Evolutionary conservation across 2,797 vertebrate species (phyloP).

Genomic region (Alosa sapidissima): DNA sequence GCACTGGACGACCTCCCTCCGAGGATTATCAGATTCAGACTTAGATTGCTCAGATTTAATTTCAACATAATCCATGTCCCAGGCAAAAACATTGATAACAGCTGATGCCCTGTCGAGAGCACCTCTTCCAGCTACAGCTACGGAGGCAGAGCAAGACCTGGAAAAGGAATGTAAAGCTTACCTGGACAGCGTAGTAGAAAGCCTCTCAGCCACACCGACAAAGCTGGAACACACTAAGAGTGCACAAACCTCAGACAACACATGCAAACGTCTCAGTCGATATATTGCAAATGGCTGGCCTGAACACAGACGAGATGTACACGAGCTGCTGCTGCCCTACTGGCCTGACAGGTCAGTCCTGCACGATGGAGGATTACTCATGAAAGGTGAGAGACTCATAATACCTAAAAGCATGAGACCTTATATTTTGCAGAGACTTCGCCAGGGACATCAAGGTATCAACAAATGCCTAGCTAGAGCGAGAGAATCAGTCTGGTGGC

Average conservation of each 20-base stretch:
- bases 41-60: slow-evolving; percentile 24
- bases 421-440: no score
- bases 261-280: background rate
- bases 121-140: background rate
- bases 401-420: no score
- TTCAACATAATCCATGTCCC: slow-evolving; percentile 21
- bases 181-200: slow-evolving; percentile 8
- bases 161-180: background rate
- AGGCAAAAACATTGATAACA: slow-evolving; percentile 27
- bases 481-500: no score
- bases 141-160: no score
- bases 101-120: slow-evolving; percentile 22
- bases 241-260: background rate
- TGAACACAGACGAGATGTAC: no score
- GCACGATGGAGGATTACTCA: no score
- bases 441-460: no score
- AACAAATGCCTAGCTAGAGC: no score
- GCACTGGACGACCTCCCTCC: slow-evolving; percentile 31
- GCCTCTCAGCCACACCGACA: background rate
- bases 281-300: no score
- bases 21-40: slow-evolving; percentile 22
- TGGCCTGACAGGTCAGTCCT: no score
- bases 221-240: background rate
- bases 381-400: no score
- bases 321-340: no score